Conservation (phyloP, 2,797 vertebrate genomes). For the Dendrocincla tyrannina region DNA sequence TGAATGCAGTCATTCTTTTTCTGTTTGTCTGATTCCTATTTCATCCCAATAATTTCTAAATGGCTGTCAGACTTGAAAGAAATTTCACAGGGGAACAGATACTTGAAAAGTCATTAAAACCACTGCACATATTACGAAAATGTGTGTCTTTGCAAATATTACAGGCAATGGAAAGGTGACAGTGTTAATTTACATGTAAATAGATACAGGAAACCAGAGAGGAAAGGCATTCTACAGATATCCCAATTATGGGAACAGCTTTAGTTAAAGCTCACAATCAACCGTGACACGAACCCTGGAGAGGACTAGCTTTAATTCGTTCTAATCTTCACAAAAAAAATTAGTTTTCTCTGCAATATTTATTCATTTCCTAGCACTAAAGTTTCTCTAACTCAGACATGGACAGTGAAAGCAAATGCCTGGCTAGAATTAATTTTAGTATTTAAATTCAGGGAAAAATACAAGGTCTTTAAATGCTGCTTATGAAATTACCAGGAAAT, state of each 20-base stretch:
- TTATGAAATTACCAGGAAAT: neutral
- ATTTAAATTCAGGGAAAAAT: neutral
- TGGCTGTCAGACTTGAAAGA: neutral
- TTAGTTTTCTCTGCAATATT: neutral
- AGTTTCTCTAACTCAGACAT: neutral
- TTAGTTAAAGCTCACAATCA: constrained; percentile 43
- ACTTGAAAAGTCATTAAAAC: neutral
- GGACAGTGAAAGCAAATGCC: neutral
- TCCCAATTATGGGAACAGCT: neutral
- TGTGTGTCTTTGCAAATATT: constrained; percentile 19
- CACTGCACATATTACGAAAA: neutral
- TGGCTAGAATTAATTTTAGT: neutral
- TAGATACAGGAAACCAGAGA: constrained; percentile 54
- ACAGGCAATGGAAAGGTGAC: neutral
- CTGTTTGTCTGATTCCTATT: neutral
- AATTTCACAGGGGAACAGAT: neutral
- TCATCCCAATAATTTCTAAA: neutral
- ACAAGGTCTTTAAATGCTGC: neutral
- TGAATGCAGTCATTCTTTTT: neutral
- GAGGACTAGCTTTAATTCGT: neutral
- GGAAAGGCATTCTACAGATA: constrained; percentile 1
- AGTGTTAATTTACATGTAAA: constrained; percentile 55
- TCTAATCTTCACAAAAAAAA: neutral
- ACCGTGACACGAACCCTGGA: neutral
- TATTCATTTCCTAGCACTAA: neutral